A percentile compares a stretch with the other conserved stretches of the same genome.
phyloP scores from a whole-genome alignment of 2,797 vertebrate genomes.

The Myotis myotis region DNA sequence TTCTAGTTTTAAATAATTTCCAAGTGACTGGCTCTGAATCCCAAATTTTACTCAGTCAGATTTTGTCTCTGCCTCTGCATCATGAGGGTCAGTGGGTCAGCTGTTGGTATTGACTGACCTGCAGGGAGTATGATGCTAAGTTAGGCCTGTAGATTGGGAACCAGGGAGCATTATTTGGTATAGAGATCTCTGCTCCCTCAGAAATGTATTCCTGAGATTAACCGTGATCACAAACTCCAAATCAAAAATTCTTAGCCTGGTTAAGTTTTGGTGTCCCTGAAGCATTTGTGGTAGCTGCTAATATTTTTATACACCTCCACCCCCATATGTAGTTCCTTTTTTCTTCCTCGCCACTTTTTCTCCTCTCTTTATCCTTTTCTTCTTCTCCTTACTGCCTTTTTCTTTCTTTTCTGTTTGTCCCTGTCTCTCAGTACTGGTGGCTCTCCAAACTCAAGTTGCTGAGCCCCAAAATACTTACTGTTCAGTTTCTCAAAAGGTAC shows the following conservation, averaged over 20 bases:
- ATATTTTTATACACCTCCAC: not conserved
- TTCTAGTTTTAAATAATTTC: not conserved
- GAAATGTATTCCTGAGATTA: slow-evolving; percentile 26
- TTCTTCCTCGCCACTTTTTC: not conserved
- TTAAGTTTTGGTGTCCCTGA: slow-evolving; percentile 8
- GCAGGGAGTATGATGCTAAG: not conserved
- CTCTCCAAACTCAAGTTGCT: slow-evolving; percentile 14
- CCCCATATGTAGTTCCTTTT: not conserved
- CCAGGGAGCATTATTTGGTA: not conserved
- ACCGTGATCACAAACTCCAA: slow-evolving; percentile 2
- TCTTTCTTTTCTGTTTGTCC: not conserved
- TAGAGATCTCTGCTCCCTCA: not conserved
- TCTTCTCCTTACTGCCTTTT: not conserved
- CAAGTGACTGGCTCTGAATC: not conserved
- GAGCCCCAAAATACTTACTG: not conserved
- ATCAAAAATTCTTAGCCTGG: not conserved
- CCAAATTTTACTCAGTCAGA: not conserved
- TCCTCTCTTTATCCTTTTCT: not conserved
- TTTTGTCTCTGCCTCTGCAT: not conserved
- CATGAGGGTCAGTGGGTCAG: not conserved
- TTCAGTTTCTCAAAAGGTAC: not conserved
- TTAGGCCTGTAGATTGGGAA: not conserved
- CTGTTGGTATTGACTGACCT: not conserved
- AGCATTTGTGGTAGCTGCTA: not conserved
- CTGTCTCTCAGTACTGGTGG: not conserved